These are phyloP conservation scores for Polydrusus cervinus DNA, from an alignment of 2,888 invertebrate species.

Conservation along the genomic window DNA sequence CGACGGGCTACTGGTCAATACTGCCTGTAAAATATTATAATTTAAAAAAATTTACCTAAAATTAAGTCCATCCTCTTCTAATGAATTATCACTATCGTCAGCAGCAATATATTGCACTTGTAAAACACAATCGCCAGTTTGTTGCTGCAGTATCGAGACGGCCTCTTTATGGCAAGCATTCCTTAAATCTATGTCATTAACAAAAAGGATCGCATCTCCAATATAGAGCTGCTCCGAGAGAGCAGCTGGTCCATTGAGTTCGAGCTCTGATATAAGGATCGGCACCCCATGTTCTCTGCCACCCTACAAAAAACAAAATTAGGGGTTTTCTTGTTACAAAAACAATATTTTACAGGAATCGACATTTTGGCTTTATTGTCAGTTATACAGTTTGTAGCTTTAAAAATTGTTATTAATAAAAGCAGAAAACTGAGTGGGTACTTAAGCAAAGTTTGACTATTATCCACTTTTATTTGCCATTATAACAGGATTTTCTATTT, in stretches of 20 bases:
- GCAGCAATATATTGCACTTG: slow-evolving; percentile 85
- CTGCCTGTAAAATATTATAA: too few species aligned
- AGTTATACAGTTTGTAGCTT: too few species aligned
- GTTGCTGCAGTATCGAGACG: slow-evolving; percentile 84
- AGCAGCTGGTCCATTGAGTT: slow-evolving; percentile 85
- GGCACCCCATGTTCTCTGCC: slow-evolving; percentile 91
- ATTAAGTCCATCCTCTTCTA: slow-evolving; percentile 75
- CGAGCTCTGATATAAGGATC: slow-evolving; percentile 88
- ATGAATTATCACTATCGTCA: slow-evolving; percentile 80
- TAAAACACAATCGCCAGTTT: slow-evolving; percentile 83
- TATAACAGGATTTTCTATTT: too few species aligned
- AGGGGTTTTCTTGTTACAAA: neutral
- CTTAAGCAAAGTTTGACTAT: too few species aligned
- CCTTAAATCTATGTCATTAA: slow-evolving; percentile 85
- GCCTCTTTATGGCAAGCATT: slow-evolving; percentile 88
- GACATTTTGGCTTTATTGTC: too few species aligned
- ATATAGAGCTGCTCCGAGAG: slow-evolving; percentile 83
- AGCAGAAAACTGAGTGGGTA: too few species aligned
- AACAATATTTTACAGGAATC: too few species aligned
- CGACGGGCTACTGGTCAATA: too few species aligned
- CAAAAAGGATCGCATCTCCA: slow-evolving; percentile 88
- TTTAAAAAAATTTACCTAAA: slow-evolving; percentile 67
- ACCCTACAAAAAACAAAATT: slow-evolving; percentile 74
- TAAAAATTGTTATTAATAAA: too few species aligned
- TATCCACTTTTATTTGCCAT: too few species aligned